Evolutionary conservation across 2,888 invertebrate species (phyloP), one percentile per base, ranked within the genome.

Genomic region (Argyresthia goedartella): DNA sequence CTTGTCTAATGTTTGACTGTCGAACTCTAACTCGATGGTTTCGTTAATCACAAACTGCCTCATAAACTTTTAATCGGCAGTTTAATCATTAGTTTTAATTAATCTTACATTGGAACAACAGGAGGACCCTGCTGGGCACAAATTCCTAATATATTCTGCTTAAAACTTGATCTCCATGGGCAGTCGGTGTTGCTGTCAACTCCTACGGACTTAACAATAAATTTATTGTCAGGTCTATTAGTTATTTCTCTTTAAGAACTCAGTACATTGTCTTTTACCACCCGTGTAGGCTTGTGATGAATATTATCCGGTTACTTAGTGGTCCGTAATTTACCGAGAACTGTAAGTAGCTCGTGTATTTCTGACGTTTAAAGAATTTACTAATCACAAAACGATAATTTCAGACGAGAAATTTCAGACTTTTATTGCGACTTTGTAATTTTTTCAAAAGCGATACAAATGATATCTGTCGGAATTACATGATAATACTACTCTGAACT

Each of bases 151-250:
- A 71, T 69, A 68, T 69, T 47, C 15, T 35, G 15, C 15, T 10
- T 10, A n/a, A 15, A 41, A 47, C 50, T 50, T 52, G 33, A 49
- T 52, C 69, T 42, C 71, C 55, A 64, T 67, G 59, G 71, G 71
- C 55, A 66, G 64, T 60, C 67, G 53, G 52, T 58, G 61, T 62
- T 66, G 65, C 66, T 65, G 76, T 74, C 81, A 63, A 63, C 69
- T 73, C 70, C 64, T 67, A 65, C 65, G 66, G 59, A 57, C 52
- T 55, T 57, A 57, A 62, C 71, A 64, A 76, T 78, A 75, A 75
- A 78, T 77, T 70, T 47, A 9, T 36, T 62, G 60, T 60, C 57
- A 50, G 57, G 60, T 58, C 58, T 59, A 59, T 67, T 69, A 64
- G 60, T 61, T 62, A 55, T 15, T 44, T 57, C 55, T 59, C 57